Evolutionary conservation across 1,140 invertebrate species (phyloP).

Genomic region (Drosophila malerkotliana): DNA sequence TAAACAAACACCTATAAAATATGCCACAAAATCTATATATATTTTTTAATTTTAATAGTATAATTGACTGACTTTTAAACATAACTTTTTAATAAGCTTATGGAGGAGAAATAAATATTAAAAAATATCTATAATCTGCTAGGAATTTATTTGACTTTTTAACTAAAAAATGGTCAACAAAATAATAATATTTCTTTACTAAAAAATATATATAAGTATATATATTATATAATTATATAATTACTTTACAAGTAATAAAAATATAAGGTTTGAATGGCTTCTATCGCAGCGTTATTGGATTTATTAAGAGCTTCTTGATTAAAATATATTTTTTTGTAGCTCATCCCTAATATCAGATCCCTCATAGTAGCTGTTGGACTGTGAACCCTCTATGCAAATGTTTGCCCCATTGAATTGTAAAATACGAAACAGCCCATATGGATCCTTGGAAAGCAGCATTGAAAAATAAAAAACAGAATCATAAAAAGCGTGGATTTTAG

Average conservation of each 20-base stretch:
- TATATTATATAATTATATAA: too few species aligned
- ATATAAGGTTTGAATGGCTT: too few species aligned
- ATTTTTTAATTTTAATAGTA: not conserved
- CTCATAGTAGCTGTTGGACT: constrained; percentile 37
- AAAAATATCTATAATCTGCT: not conserved
- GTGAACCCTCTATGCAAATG: constrained; percentile 69
- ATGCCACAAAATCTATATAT: constrained; percentile 1
- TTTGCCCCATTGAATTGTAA: constrained; percentile 71
- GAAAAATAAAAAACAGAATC: not conserved
- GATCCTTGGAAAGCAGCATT: constrained; percentile 13
- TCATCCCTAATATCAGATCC: constrained; percentile 5
- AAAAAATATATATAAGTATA: too few species aligned
- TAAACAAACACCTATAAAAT: constrained; percentile 8
- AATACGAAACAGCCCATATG: constrained; percentile 68
- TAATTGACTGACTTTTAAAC: not conserved
- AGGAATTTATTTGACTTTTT: not conserved
- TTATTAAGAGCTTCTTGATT: too few species aligned
- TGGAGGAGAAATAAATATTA: not conserved
- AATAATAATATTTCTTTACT: too few species aligned
- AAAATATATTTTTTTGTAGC: not conserved
- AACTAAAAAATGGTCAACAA: too few species aligned
- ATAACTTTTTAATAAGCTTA: not conserved
- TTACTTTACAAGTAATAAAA: too few species aligned
- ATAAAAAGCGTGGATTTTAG: not conserved
- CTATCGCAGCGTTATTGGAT: too few species aligned